Percentiles rank a stretch among this genome's conserved stretches.
phyloP scores from a whole-genome alignment of 1,140 invertebrate species.

The Pseudomyrmex cubaensis region DNA sequence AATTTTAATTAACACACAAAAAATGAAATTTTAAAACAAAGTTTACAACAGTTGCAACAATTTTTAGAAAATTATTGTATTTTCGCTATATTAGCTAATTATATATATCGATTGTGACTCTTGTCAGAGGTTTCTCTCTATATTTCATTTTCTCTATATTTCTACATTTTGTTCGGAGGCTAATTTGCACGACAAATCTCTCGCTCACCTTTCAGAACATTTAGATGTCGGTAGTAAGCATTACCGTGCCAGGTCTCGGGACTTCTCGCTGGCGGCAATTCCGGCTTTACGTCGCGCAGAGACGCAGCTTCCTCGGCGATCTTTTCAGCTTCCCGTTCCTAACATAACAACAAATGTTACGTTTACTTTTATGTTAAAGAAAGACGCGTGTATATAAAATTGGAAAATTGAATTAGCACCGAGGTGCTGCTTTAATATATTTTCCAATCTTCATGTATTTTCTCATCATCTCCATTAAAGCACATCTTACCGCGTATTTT shows the following conservation, averaged over 20 bases:
- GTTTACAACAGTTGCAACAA: too few relatives aligned
- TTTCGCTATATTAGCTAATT: too few relatives aligned
- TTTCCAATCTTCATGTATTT: too few relatives aligned
- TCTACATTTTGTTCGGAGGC: not conserved
- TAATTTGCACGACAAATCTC: constrained; percentile 6
- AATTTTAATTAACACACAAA: too few relatives aligned
- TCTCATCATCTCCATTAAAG: not conserved
- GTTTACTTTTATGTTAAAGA: not conserved
- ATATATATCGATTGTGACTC: too few relatives aligned
- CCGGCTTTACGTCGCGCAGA: constrained; percentile 78
- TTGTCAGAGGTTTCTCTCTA: not conserved
- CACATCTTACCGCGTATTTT: not conserved
- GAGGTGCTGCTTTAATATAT: too few relatives aligned
- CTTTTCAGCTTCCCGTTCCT: constrained; percentile 83
- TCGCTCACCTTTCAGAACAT: constrained; percentile 77
- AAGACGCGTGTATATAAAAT: not conserved
- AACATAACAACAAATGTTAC: constrained; percentile 19
- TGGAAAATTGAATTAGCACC: not conserved
- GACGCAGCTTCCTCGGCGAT: constrained; percentile 74
- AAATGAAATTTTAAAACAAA: too few relatives aligned
- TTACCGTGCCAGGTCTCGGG: constrained; percentile 80
- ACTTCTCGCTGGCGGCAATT: constrained; percentile 75
- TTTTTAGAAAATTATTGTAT: too few relatives aligned
- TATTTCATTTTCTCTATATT: too few relatives aligned
- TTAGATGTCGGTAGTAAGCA: constrained; percentile 79